phyloP scores from a whole-genome alignment of 2,113 vertebrate genomes.

The Girardinichthys multiradiatus region DNA sequence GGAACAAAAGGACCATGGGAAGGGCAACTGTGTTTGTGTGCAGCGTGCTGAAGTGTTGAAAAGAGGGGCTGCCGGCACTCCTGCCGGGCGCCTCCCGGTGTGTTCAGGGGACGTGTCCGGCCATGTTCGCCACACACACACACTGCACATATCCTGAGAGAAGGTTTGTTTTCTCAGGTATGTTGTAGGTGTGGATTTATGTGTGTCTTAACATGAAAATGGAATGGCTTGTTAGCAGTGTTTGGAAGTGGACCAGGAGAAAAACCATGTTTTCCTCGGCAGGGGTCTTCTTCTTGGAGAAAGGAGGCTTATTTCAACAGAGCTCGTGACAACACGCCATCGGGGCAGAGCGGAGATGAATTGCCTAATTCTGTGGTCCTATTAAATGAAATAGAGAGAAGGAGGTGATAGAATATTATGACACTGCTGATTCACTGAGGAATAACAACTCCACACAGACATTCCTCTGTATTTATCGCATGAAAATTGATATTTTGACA shows the following conservation, averaged over 20 bases:
- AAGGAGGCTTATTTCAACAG: slow-evolving; percentile 25
- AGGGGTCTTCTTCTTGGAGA: slow-evolving; percentile 30
- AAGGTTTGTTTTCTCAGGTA: slow-evolving; percentile 84
- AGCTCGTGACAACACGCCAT: slow-evolving; percentile 14
- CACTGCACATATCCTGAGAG: slow-evolving; percentile 74
- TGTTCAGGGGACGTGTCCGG: slow-evolving; percentile 82
- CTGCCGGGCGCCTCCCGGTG: slow-evolving; percentile 77
- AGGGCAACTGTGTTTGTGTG: slow-evolving; percentile 79
- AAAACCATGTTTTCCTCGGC: slow-evolving; percentile 54
- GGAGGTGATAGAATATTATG: slow-evolving; percentile 54
- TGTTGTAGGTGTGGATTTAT: slow-evolving; percentile 86
- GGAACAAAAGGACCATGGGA: slow-evolving; percentile 79
- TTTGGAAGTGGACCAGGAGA: slow-evolving; percentile 67
- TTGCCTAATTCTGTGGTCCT: slow-evolving; percentile 46
- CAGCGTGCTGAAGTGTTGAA: slow-evolving; percentile 79
- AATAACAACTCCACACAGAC: slow-evolving; percentile 38
- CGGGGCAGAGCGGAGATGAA: slow-evolving; percentile 7
- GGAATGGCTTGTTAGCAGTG: slow-evolving; percentile 75
- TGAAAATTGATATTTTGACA: slow-evolving; percentile 19
- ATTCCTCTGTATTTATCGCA: slow-evolving; percentile 40
- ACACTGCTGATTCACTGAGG: slow-evolving; percentile 57
- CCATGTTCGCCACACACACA: slow-evolving; percentile 79
- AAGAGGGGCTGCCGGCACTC: slow-evolving; percentile 82
- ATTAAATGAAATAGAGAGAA: slow-evolving; percentile 40
- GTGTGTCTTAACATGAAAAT: slow-evolving; percentile 84